Conservation (phyloP, 2,888 invertebrate species). For the Cremastobaeus sp. region DNA sequence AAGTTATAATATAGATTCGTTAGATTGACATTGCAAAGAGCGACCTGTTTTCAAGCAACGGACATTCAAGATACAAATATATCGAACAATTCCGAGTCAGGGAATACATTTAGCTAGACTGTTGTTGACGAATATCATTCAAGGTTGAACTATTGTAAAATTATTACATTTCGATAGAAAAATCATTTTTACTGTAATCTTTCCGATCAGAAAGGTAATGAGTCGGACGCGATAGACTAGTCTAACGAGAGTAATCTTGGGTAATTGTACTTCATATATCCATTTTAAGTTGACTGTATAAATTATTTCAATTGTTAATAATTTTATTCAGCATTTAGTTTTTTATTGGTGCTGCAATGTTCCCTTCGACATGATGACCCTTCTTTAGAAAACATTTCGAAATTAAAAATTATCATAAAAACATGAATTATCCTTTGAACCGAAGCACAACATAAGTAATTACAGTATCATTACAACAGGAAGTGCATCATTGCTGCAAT, state of each 20-base stretch:
- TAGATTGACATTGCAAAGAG: conserved; percentile 60
- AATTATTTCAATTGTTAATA: too few relatives aligned
- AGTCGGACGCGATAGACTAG: too few relatives aligned
- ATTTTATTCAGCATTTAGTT: too few relatives aligned
- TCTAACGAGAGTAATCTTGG: too few relatives aligned
- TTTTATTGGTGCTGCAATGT: too few relatives aligned
- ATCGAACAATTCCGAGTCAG: conserved; percentile 58
- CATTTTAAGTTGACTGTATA: too few relatives aligned
- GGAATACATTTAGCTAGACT: conserved; percentile 47
- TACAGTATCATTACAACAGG: conserved; percentile 37
- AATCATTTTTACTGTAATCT: conserved; percentile 14
- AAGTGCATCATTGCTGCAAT: conserved; percentile 28
- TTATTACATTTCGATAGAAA: conserved; percentile 20
- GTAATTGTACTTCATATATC: too few relatives aligned
- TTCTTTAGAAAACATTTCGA: too few relatives aligned
- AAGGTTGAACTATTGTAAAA: conserved; percentile 51
- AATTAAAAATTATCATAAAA: too few relatives aligned
- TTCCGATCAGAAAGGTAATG: too few relatives aligned
- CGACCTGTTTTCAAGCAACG: conserved; percentile 63
- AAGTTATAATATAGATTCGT: conserved; percentile 62
- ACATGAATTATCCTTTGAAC: neutral
- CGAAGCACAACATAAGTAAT: conserved; percentile 4
- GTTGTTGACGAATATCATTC: conserved; percentile 56
- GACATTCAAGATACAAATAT: conserved; percentile 60
- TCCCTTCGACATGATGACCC: too few relatives aligned